A percentile compares a stretch with the other conserved stretches of the same genome.
Conservation (phyloP, 2,888 invertebrate genomes). For the Aleiodes testaceus region DNA sequence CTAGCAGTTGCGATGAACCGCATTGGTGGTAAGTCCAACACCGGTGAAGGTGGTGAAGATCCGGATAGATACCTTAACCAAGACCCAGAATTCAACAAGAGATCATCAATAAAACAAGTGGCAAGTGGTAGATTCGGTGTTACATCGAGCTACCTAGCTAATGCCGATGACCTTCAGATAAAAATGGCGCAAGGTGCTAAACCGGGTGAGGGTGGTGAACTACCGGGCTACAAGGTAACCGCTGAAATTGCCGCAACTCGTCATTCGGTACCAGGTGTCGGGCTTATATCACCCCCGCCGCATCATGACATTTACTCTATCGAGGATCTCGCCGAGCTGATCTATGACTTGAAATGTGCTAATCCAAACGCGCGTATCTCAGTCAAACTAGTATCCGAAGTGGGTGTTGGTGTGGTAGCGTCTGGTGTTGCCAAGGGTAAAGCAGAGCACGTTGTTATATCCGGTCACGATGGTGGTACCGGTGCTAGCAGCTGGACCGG, state of each 20-base stretch:
- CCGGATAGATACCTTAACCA: conserved; percentile 79
- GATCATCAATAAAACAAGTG: conserved; percentile 98
- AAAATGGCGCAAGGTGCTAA: conserved; percentile 99
- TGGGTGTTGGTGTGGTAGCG: conserved; percentile 99
- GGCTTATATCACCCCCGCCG: conserved; percentile 98
- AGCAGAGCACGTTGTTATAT: conserved; percentile 98
- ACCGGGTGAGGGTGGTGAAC: conserved; percentile 98
- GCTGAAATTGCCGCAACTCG: conserved; percentile 95
- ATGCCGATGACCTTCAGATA: conserved; percentile 98
- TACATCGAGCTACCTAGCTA: conserved; percentile 96
- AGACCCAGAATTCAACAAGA: conserved; percentile 86
- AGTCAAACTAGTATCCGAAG: conserved; percentile 98
- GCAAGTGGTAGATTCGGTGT: conserved; percentile 99
- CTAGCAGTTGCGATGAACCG: conserved; percentile 98
- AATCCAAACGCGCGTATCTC: conserved; percentile 96
- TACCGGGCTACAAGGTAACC: conserved; percentile 90
- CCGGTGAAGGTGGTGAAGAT: conserved; percentile 96
- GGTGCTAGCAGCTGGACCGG: conserved; percentile 99
- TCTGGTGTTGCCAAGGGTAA: conserved; percentile 99
- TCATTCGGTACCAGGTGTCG: conserved; percentile 97
- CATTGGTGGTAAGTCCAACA: conserved; percentile 98
- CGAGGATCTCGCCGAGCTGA: conserved; percentile 97
- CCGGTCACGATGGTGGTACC: conserved; percentile 99
- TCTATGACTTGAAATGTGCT: conserved; percentile 98
- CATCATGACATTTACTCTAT: conserved; percentile 99